Evolutionary conservation across 2,797 vertebrate species (phyloP), one percentile per base, ranked within the genome.

Genomic region (Poeciliopsis paucimaculata): DNA sequence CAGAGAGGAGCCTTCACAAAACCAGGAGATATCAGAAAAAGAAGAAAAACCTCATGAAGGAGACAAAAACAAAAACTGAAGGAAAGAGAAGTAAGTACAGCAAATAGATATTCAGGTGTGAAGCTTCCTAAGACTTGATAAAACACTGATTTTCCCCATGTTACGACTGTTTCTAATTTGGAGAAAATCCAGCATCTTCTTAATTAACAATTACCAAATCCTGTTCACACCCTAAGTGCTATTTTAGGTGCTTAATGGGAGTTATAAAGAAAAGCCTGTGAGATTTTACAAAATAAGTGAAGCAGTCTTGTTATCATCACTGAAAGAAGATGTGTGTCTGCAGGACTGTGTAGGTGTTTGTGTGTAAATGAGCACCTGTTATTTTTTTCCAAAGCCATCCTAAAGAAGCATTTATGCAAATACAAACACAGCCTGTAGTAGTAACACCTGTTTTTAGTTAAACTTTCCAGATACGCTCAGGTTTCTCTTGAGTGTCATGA

Each of bases 201-300:
- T 88, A 90, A 93, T 87, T 82, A 90, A 89, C 84, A 85, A 82
- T 85, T 76, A 84, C 81, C 53, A 86, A 83, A 79, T 79, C 49
- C 60, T 83, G 82, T 74, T 86, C 60, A 84, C 79, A 86, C 76
- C 79, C 78, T 9, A 26, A 83, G 84, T 85, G 84, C 77, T 88
- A 82, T 83, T 88, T 86, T 79, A 57, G 79, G 20, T n/a, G 9
- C 51, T 80, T 84, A 87, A 86, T 85, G 78, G 51, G 79, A 88
- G 81, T 66, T 72, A 78, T 74, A 78, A 76, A 77, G 62, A 60
- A 80, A 90, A 47, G 83, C 77, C 82, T 82, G 73, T 46, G 76
- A 90, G 82, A 77, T 80, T 77, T 88, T 81, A 80, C 77, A 83
- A 28, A 34, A 77, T 41, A 78, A 71, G 60, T 80, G 47, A 84